Evolutionary conservation across 1,140 invertebrate genomes (phyloP), one percentile per base, ranked within the genome.

Genomic region (Sinella curviseta): DNA sequence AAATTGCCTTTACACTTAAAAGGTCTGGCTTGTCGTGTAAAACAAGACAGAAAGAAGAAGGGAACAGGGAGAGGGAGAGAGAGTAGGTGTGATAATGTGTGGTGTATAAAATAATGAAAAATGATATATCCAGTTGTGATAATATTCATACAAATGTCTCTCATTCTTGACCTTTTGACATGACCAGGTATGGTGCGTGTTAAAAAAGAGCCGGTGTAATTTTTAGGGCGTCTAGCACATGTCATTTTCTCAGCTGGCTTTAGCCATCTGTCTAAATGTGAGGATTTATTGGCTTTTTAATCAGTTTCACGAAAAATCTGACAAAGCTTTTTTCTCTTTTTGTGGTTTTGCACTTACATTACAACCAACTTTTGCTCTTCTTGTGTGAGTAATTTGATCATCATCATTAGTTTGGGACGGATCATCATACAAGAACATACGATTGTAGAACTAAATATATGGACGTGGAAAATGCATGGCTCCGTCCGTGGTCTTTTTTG

Each of bases 111-210:
- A 70, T 70, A 30, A 60, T 60, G 55, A 60, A 31, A 70, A 70
- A 70, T 65, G 57, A 65, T 26, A 48, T 60, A 26, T 30, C 31
- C 65, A 70, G 65, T 70, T 33, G 12, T 30, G 65, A 33, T 31
- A 31, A 70, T 30, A 70, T 31, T 33, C 31, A 2, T 70, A 31
- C 28, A 70, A 33, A 31, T 70, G 65, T 70, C 65, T 30, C 31
- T 70, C 65, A 70, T 12, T 70, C 31, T 12, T 70, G 31, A 70
- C 65, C 65, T 70, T 70, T 70, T 70, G 65, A 70, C 65, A 70
- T 33, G 12, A 70, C 28, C 31, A 3, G 65, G 14, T 60, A 4
- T 26, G 57, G 57, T n/a, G 57, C 24, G 24, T 60, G 57, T 26
- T 60, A 33, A 70, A 24, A 33, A 70, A 70, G 26, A 14, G 26